phyloP scores from a whole-genome alignment of 2,888 invertebrate species.

The Tubulanus polymorphus region DNA sequence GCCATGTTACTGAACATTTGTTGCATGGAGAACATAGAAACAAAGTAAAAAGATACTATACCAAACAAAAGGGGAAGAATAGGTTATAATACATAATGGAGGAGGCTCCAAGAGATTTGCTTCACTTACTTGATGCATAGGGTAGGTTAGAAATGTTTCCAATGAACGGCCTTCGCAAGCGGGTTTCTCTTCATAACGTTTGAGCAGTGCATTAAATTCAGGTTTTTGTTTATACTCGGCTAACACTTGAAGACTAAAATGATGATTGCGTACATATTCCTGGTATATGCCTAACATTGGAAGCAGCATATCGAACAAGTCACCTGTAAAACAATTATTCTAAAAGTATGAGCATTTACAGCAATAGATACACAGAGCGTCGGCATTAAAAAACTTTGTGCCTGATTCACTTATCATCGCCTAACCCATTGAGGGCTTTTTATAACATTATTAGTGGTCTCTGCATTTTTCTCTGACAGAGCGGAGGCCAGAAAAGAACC shows the following conservation, averaged over 20 bases:
- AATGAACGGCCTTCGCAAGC: constrained; percentile 79
- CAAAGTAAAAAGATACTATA: background rate
- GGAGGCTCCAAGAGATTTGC: too few species aligned
- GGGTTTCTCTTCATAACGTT: constrained; percentile 78
- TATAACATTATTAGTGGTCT: too few species aligned
- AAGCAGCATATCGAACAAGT: constrained; percentile 88
- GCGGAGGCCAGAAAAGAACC: too few species aligned
- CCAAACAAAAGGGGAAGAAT: background rate
- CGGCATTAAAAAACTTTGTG: too few species aligned
- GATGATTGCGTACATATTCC: constrained; percentile 90
- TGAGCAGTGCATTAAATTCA: constrained; percentile 71
- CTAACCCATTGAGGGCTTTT: too few species aligned
- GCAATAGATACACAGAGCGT: background rate
- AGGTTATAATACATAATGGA: background rate
- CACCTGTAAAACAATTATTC: constrained; percentile 64
- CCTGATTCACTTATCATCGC: too few species aligned
- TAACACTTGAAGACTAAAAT: constrained; percentile 81
- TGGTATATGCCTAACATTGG: constrained; percentile 94
- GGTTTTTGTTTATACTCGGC: constrained; percentile 87
- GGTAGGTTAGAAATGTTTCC: constrained; percentile 86
- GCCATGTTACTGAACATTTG: too few species aligned
- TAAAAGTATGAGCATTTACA: background rate
- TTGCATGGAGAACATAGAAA: constrained; percentile 2
- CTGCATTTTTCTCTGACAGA: too few species aligned
- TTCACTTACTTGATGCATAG: constrained; percentile 80